A percentile compares a stretch with the other conserved stretches of the same genome.
Evolutionary conservation across 2,113 vertebrate genomes (phyloP).

Genomic region (Pelmatolapia mariae): DNA sequence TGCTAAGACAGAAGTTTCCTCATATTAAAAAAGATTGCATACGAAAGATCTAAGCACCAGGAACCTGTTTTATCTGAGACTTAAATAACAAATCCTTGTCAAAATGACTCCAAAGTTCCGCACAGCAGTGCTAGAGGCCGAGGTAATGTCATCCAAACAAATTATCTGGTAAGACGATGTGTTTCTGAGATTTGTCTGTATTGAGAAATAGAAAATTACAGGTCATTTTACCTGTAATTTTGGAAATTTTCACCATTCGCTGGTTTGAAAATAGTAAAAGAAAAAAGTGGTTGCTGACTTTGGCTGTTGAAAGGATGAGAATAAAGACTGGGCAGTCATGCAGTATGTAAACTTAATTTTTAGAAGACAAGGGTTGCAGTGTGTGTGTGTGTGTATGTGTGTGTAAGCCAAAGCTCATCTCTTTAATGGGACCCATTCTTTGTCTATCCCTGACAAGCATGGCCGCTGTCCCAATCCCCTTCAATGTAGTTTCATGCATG

Average conservation of each 20-base stretch:
- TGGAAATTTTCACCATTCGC: not conserved
- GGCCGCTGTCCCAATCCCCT: conserved; percentile 48
- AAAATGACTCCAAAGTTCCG: not conserved
- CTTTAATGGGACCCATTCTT: conserved; percentile 56
- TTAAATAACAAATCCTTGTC: not conserved
- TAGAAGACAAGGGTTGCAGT: not conserved
- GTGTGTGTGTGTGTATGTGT: not conserved
- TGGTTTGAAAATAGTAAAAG: not conserved
- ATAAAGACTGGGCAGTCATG: not conserved
- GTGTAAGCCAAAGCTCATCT: conserved; percentile 35
- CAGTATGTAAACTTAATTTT: not conserved
- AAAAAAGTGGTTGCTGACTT: not conserved
- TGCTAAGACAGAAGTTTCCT: not conserved
- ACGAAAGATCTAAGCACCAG: not conserved
- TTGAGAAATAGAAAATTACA: not conserved
- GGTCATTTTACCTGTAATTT: not conserved
- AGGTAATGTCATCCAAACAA: not conserved
- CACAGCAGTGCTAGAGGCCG: not conserved
- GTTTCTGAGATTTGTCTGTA: not conserved
- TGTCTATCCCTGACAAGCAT: conserved; percentile 58
- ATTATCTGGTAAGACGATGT: not conserved
- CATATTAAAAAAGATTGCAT: not conserved
- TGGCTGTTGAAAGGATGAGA: not conserved
- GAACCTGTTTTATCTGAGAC: not conserved
- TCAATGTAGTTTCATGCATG: conserved; percentile 63